Evolutionary conservation across 2,797 vertebrate species (phyloP).

Genomic region (Rachycentron canadum): DNA sequence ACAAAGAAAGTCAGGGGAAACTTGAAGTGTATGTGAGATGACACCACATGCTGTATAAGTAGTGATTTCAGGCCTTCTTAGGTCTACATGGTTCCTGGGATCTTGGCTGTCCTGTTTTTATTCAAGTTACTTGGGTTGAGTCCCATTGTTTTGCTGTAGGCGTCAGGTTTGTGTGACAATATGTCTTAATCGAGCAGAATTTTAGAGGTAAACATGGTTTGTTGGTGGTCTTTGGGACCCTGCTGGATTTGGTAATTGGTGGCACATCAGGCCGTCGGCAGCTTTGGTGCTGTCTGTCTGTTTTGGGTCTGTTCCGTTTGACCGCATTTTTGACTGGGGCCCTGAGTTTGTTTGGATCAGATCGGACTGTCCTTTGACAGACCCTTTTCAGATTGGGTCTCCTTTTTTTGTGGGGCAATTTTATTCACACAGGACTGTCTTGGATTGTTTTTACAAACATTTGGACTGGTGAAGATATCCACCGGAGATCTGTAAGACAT

Average conservation of each 20-base stretch:
- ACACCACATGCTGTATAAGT: background rate
- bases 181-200: too few species aligned
- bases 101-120: background rate
- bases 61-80: background rate
- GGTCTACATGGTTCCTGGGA: background rate
- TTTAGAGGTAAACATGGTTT: background rate
- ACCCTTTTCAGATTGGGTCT: background rate
- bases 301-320: background rate
- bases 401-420: background rate
- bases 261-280: constrained; percentile 7
- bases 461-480: too few species aligned
- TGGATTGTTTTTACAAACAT: background rate
- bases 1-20: background rate
- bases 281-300: constrained; percentile 12
- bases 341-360: constrained; percentile 10
- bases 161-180: background rate
- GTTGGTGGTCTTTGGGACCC: background rate
- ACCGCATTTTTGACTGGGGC: background rate
- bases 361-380: background rate
- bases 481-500: background rate
- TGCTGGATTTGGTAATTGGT: constrained; percentile 6
- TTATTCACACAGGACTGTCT: background rate
- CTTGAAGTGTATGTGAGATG: background rate
- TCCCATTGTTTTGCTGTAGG: background rate
- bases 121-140: background rate